Evolutionary conservation across 1,140 invertebrate species (phyloP), one percentile per base, ranked within the genome.

Genomic region (Nixonia krombeini): DNA sequence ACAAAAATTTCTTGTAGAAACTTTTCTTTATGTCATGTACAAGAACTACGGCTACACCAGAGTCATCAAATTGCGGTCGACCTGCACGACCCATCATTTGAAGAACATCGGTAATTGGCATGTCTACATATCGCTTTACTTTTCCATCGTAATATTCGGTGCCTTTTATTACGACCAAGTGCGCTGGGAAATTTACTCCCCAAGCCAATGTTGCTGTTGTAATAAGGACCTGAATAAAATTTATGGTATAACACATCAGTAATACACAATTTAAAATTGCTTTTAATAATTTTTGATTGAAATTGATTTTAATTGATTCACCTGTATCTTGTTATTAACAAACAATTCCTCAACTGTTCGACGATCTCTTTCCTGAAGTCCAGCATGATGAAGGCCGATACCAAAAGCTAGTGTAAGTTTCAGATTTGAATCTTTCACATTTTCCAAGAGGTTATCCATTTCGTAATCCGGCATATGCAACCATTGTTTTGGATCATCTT

Each of bases 41-140:
- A 46, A 99, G 87, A 5, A 99, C 95, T 8, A 99, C 94, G 2
- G 98, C 98, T 1, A 98, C 93, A 1, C 96, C 98, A 53, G 94
- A 92, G 72, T 94, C 92, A 83, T 99, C 98, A 80, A 93, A 99
- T 87, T 97, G 93, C 1, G 98, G 98, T 56, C 98, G 87, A 4
- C 98, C 98, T 55, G 98, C 98, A 58, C 98, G 87, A 2, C 98
- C 98, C 92, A 99, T 99, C 98, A 99, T 99, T 86, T 99, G 98
- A 16, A 99, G 86, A 0, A 99, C 92, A 88, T 98, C 97, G 0
- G 98, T 99, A 40, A 99, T 98, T 0, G 98, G 98, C 92, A 99
- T 99, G 73, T 99, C 98, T 1, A 99, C 95, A 83, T 99, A 99
- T 74, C 96, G 90, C 76, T 96, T 94, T 2, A 90, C 90, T 80